Conservation (phyloP, 2,888 invertebrate species). For the Aphodius granarius region DNA sequence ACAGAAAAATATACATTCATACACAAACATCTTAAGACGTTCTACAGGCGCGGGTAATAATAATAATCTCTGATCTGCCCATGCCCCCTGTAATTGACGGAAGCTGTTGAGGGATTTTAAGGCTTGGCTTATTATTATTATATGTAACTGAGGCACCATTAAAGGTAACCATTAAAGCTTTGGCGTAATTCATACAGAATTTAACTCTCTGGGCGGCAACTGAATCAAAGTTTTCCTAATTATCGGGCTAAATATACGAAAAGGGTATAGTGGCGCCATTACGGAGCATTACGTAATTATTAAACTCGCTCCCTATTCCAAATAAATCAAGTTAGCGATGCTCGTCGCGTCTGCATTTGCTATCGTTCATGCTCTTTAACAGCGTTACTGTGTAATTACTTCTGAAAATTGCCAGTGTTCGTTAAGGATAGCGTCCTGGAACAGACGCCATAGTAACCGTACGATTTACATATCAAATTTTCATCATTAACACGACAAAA, state of each 20-base stretch:
- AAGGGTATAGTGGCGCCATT: not conserved
- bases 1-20: not conserved
- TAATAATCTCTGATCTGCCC: too few relatives aligned
- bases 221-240: not conserved
- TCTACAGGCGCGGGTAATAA: too few relatives aligned
- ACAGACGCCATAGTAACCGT: not conserved
- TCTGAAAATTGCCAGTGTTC: not conserved
- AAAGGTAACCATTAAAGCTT: not conserved
- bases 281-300: not conserved
- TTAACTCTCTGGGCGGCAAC: not conserved
- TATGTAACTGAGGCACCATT: not conserved
- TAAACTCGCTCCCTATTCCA: not conserved
- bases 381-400: not conserved
- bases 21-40: too few relatives aligned
- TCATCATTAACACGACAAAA: not conserved
- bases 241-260: not conserved
- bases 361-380: not conserved
- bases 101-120: too few relatives aligned
- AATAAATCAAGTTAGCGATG: not conserved
- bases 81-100: too few relatives aligned
- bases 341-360: not conserved
- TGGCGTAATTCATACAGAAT: not conserved
- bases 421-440: not conserved
- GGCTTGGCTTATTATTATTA: not conserved
- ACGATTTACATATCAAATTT: not conserved